Evolutionary conservation across 2,888 invertebrate genomes (phyloP).

Genomic region (Linnaemya tessellans): DNA sequence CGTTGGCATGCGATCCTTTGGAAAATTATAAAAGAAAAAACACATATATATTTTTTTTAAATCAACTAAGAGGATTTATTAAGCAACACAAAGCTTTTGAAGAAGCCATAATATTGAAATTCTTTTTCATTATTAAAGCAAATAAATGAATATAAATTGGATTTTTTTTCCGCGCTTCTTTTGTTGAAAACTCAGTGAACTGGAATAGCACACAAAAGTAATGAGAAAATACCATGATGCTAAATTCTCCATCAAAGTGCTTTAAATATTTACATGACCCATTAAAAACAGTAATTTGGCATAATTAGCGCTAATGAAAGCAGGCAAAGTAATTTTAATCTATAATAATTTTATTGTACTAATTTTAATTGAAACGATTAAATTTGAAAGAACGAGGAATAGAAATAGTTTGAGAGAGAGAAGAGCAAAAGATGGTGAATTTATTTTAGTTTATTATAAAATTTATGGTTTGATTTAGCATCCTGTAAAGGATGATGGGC

Average conservation of each 20-base stretch:
- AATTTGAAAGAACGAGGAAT: not conserved
- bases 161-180: not conserved
- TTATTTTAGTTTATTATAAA: no score
- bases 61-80: conserved; percentile 39
- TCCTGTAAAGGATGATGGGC: no score
- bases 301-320: not conserved
- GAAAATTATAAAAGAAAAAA: conserved; percentile 20
- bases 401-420: not conserved
- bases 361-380: not conserved
- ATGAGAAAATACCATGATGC: not conserved
- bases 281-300: not conserved
- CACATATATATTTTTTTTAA: conserved; percentile 24
- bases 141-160: conserved; percentile 40
- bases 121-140: conserved; percentile 20
- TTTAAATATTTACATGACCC: conserved; percentile 6
- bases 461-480: no score
- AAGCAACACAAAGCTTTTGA: conserved; percentile 25
- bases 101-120: conserved; percentile 4
- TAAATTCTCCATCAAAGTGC: not conserved
- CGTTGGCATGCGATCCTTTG: not conserved
- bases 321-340: not conserved
- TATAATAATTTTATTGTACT: not conserved
- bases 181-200: not conserved
- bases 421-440: no score
- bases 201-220: not conserved